Evolutionary conservation across 1,140 invertebrate species (phyloP).

Genomic region (Drosophila obscura): DNA sequence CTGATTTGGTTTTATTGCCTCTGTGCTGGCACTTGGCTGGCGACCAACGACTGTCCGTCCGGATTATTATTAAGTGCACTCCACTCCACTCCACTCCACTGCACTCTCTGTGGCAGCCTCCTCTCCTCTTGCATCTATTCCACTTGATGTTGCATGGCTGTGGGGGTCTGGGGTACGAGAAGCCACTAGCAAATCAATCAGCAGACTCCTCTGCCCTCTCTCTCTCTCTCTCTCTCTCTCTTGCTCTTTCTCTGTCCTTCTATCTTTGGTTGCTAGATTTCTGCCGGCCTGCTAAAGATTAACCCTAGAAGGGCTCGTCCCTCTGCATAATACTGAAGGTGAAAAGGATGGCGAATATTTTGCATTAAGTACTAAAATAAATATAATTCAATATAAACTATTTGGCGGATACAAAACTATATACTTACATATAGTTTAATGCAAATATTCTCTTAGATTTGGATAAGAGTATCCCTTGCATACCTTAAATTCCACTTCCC

Average conservation of each 20-base stretch:
- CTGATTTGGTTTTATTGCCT: constrained; percentile 62
- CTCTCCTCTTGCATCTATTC: constrained; percentile 8
- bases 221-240: constrained; percentile 9
- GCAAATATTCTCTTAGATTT: too few relatives aligned
- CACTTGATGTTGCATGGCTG: constrained; percentile 51
- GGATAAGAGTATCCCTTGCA: too few relatives aligned
- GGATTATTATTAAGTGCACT: constrained; percentile 51
- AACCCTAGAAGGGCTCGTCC: constrained; percentile 45
- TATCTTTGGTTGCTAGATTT: constrained; percentile 1
- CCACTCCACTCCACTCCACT: not conserved
- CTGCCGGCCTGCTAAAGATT: constrained; percentile 32
- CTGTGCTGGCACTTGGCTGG: constrained; percentile 43
- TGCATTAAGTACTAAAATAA: not conserved
- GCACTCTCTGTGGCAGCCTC: not conserved
- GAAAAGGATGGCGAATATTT: not conserved
- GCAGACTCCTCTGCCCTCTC: constrained; percentile 12
- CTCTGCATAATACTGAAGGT: too few relatives aligned
- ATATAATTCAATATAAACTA: too few relatives aligned
- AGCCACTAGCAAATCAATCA: constrained; percentile 59
- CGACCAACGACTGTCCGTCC: constrained; percentile 39
- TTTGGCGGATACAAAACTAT: not conserved
- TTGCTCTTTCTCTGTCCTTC: not conserved
- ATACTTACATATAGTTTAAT: too few relatives aligned
- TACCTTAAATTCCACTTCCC: too few relatives aligned
- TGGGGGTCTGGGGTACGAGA: not conserved